Percentiles rank a stretch among this genome's conserved stretches.
phyloP scores from a whole-genome alignment of 2,888 invertebrate species.

The Kuschelorhynchus macadamiae region DNA sequence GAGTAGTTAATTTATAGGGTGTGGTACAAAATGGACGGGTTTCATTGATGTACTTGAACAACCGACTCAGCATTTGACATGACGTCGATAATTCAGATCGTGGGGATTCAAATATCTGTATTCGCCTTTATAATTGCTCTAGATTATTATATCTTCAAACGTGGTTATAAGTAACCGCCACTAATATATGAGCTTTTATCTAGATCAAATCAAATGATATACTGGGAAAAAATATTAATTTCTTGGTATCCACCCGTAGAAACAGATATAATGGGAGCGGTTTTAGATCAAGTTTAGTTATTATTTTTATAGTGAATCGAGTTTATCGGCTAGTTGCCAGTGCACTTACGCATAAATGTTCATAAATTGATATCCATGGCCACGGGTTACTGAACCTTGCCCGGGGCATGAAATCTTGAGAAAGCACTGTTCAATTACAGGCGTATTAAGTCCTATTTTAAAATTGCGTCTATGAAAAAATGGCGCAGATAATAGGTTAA shows the following conservation, averaged over 20 bases:
- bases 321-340: conserved; percentile 41
- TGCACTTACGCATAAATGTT: conserved; percentile 43
- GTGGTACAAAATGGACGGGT: no score
- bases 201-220: no score
- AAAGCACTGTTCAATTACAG: conserved; percentile 2
- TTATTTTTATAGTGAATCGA: conserved; percentile 45
- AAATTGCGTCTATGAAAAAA: neutral
- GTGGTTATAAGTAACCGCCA: no score
- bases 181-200: no score
- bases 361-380: conserved; percentile 41
- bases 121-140: no score
- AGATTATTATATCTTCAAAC: no score
- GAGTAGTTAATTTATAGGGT: no score
- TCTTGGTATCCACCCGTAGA: conserved; percentile 7
- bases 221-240: no score
- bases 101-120: no score
- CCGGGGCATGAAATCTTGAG: conserved; percentile 20
- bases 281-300: conserved; percentile 46
- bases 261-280: conserved; percentile 42
- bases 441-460: neutral
- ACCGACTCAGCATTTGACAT: no score
- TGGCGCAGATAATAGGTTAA: neutral
- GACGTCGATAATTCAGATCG: no score
- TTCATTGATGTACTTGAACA: no score
- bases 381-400: conserved; percentile 33